phyloP scores from a whole-genome alignment of 2,113 vertebrate genomes.

The Myotis davidii region DNA sequence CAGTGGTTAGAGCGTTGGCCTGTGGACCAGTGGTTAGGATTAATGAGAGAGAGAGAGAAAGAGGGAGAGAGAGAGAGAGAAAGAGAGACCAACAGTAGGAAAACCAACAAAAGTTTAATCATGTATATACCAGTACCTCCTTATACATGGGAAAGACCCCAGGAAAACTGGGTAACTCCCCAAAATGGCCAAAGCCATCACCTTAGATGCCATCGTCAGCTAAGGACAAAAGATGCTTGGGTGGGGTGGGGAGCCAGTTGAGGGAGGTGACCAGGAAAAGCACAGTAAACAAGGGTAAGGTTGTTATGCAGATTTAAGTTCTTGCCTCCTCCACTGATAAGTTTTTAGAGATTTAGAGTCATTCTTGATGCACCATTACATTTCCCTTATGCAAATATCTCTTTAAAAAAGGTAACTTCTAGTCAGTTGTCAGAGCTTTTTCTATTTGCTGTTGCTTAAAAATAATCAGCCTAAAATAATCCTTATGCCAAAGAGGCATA shows the following conservation, averaged over 20 bases:
- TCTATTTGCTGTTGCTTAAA: neutral
- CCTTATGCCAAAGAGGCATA: neutral
- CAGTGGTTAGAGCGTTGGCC: no score
- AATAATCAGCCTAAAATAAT: neutral
- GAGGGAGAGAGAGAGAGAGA: no score
- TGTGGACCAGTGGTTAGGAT: no score
- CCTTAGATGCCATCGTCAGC: neutral
- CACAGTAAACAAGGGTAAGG: neutral
- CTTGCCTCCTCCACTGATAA: neutral
- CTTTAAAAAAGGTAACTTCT: neutral
- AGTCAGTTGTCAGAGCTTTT: neutral
- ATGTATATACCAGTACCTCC: neutral
- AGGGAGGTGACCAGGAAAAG: neutral
- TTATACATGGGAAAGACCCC: neutral
- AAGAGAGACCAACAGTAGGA: neutral
- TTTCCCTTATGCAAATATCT: neutral
- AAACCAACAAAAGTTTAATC: neutral
- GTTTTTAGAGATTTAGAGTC: neutral
- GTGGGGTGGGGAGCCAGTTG: neutral
- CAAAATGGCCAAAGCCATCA: neutral
- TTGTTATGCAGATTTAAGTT: neutral
- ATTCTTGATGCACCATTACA: neutral
- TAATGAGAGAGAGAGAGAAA: no score
- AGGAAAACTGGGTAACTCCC: neutral
- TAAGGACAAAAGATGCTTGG: neutral